A percentile compares a stretch with the other conserved stretches of the same genome.
phyloP scores from a whole-genome alignment of 2,113 vertebrate genomes.

The Syngnathoides biaculeatus region DNA sequence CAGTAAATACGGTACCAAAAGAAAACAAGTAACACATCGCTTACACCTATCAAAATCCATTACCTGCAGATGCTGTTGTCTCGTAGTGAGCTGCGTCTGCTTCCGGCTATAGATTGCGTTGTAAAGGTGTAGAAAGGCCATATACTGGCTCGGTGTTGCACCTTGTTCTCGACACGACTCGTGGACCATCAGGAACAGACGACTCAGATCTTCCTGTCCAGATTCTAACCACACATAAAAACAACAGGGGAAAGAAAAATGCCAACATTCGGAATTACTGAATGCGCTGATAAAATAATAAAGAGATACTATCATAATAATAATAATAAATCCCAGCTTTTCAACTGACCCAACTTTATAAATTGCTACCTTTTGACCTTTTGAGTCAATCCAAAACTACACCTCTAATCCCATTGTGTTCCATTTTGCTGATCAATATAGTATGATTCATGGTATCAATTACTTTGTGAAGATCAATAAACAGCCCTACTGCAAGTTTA shows the following conservation, averaged over 20 bases:
- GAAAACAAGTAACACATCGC: not conserved
- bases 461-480: too few species aligned
- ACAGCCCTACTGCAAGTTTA: not conserved
- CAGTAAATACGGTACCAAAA: not conserved
- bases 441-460: too few species aligned
- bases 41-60: too few species aligned
- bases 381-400: too few species aligned
- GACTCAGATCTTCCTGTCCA: conserved; percentile 79
- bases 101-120: conserved; percentile 82
- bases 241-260: not conserved
- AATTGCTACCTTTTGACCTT: too few species aligned
- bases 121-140: conserved; percentile 87
- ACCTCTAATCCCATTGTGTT: too few species aligned
- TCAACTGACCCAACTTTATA: too few species aligned
- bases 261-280: not conserved
- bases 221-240: conserved; percentile 26
- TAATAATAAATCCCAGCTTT: not conserved
- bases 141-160: conserved; percentile 89
- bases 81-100: conserved; percentile 82
- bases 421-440: too few species aligned
- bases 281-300: not conserved
- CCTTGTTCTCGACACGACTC: conserved; percentile 84
- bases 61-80: conserved; percentile 93
- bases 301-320: not conserved
- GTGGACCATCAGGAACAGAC: conserved; percentile 87